A percentile compares a stretch with the other conserved stretches of the same genome.
These are phyloP conservation scores for Cynopterus brachyotis DNA, from an alignment of 2,113 vertebrate species.

Conservation along the genomic window DNA sequence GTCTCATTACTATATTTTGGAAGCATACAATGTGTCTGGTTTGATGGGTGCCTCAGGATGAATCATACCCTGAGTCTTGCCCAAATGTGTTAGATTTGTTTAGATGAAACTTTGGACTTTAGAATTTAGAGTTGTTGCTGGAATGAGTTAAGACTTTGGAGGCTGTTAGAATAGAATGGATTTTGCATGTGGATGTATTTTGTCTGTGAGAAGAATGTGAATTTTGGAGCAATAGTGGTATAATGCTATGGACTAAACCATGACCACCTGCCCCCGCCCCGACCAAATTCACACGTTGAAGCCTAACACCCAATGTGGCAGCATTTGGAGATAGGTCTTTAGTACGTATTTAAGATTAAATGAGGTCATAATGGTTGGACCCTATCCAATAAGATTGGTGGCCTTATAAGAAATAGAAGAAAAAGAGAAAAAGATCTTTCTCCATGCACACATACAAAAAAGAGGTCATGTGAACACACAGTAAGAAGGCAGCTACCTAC, in stretches of 20 bases:
- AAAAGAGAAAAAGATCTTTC: not conserved
- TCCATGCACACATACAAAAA: not conserved
- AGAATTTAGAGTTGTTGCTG: not conserved
- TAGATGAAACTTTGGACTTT: slow-evolving; percentile 21
- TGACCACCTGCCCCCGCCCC: not conserved
- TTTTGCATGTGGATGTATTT: not conserved
- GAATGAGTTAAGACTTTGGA: not conserved
- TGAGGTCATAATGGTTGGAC: not conserved
- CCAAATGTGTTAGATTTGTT: not conserved
- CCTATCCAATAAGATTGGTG: not conserved
- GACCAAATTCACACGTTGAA: not conserved
- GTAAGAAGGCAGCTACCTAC: not conserved
- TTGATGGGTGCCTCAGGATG: not conserved
- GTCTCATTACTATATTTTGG: not conserved
- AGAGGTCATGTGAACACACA: not conserved
- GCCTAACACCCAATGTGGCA: not conserved
- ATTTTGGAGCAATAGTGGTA: not conserved
- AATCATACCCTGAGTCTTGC: not conserved
- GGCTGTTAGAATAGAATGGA: not conserved
- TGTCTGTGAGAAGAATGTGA: not conserved
- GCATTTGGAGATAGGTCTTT: not conserved
- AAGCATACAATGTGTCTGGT: not conserved
- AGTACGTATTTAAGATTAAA: slow-evolving; percentile 19
- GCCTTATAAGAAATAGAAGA: not conserved
- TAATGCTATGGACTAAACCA: not conserved